Evolutionary conservation across 2,797 vertebrate genomes (phyloP).

Genomic region (Parauchenoglanis punctatus): DNA sequence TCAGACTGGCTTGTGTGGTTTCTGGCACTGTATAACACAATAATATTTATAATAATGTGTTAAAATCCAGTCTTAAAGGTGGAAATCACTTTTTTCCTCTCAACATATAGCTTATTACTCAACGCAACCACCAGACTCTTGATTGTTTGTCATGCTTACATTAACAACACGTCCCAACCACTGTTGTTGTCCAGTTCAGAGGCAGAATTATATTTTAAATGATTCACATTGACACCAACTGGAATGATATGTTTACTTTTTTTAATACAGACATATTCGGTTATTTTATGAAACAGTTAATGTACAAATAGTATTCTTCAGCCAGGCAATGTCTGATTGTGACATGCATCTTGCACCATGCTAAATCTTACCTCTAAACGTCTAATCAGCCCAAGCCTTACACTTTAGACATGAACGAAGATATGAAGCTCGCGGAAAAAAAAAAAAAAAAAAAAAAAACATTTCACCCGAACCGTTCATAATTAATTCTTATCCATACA

Average conservation of each 20-base stretch:
- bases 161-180: not conserved
- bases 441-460: not conserved
- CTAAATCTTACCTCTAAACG: not conserved
- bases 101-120: not conserved
- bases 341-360: not conserved
- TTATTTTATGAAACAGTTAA: not conserved
- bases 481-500: not conserved
- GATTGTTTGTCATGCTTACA: not conserved
- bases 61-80: not conserved
- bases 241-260: not conserved
- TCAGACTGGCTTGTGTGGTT: not conserved
- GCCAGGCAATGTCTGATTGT: not conserved
- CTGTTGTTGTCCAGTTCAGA: not conserved
- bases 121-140: not conserved
- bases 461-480: not conserved
- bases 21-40: not conserved
- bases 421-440: not conserved
- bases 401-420: not conserved
- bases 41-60: not conserved
- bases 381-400: too few relatives aligned
- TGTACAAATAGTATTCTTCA: not conserved
- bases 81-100: not conserved
- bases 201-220: not conserved
- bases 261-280: not conserved
- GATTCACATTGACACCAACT: not conserved